Percentiles rank a stretch among this genome's conserved stretches.
phyloP scores from a whole-genome alignment of 2,888 invertebrate species.

The Ellobium chinense region DNA sequence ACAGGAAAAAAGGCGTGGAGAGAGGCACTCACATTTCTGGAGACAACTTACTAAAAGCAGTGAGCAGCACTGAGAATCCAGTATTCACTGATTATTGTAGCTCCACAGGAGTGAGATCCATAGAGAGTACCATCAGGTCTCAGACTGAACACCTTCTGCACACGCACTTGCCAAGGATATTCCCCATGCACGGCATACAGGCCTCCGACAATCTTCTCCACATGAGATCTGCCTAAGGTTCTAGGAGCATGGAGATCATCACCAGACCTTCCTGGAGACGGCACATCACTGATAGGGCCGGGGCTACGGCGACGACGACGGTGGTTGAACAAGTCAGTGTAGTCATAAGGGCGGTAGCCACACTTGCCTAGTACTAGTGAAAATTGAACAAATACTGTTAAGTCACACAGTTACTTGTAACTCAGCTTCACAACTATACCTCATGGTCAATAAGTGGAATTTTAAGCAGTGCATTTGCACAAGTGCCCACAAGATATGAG shows the following conservation, averaged over 20 bases:
- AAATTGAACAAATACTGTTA: too few relatives aligned
- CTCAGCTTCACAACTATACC: too few relatives aligned
- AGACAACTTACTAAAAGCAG: conserved; percentile 68
- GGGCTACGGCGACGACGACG: not conserved
- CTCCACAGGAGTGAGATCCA: conserved; percentile 71
- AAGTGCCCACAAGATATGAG: too few relatives aligned
- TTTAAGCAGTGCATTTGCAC: too few relatives aligned
- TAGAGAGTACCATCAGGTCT: conserved; percentile 34
- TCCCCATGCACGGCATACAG: conserved; percentile 64
- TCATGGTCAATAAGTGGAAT: too few relatives aligned
- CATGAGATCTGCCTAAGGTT: not conserved
- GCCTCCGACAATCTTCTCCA: conserved; percentile 68
- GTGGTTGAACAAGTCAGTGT: not conserved
- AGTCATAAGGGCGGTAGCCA: conserved; percentile 27
- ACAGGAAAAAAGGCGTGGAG: too few relatives aligned
- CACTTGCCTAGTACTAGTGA: too few relatives aligned
- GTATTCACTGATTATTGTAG: conserved; percentile 66
- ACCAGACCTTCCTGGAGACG: not conserved
- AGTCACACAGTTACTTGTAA: too few relatives aligned
- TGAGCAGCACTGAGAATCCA: conserved; percentile 77
- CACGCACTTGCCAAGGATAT: conserved; percentile 75
- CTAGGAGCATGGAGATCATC: not conserved
- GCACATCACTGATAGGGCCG: not conserved
- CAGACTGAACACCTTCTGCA: conserved; percentile 49
- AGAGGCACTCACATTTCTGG: too few relatives aligned